Base-by-base conservation (phyloP, 92 coral and sea anemone genomes). In the Umimayanthus kanabou region DNA sequence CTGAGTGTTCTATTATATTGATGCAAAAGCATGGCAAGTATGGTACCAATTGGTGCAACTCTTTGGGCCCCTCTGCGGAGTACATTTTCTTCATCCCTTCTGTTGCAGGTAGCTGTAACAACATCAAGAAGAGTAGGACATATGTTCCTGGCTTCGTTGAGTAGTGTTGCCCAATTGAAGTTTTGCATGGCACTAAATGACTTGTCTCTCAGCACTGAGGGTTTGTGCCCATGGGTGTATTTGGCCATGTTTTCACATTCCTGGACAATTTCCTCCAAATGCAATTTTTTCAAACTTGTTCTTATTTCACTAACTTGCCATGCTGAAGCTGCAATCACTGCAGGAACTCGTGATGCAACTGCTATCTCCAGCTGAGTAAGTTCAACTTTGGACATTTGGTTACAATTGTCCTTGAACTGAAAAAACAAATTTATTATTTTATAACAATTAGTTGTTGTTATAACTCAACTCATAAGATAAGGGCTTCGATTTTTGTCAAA, bases 21-120 rank as follows among this genome's bases (percentile, higher is more conserved):
- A 28, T 89, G 85, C 88, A 89, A 43, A 18, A 89, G 26, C 66
- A 89, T 75, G 58, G 88, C 87, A 85, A 73, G 78, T 43, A 85
- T 82, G 26, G 76, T 73, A 40, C 85, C 88, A 84, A 84, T 85
- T 85, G 88, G 71, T 25, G 81, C 29, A 28, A 89, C 65, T 37
- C 81, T 25, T 73, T 73, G 58, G 14, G 81, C 47, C 64, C 71
- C 28, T 50, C 69, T 42, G 39, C 80, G 58, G 16, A 73, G 81
- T 64, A 28, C 42, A 85, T 85, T 73, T 85, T 85, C 37, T 58
- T 67, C 45, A 18, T 85, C 70, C 69, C 88, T 73, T 67, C 80
- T 26, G 26, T 79, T 74, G 49, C 50, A 85, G 61, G 74, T 65
- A 39, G 91, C 77, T 57, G 82, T 78, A 20, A 77, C 29, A 53